Evolutionary conservation across 1,140 invertebrate genomes (phyloP), one percentile per base, ranked within the genome.

Genomic region (Ips nitidus): DNA sequence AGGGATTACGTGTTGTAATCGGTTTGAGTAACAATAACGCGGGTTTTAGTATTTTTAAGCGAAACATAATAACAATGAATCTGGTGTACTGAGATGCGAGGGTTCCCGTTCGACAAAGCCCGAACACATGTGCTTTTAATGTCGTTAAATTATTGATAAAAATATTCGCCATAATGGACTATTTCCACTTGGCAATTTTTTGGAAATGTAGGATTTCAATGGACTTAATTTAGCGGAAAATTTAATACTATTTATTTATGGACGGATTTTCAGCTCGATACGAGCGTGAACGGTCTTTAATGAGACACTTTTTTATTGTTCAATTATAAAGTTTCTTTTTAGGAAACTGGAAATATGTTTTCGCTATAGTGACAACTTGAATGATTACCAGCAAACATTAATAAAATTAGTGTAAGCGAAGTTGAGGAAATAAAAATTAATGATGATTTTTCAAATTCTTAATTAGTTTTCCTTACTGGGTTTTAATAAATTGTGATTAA

Each of bases 401-500:
- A 63, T 53, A 7, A 65, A 55, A 36, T 65, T 65, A 55, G n/a
- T 22, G 62, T 38, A 36, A 56, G 39, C 52, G 43, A 65, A 56
- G 62, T 65, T 65, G 2, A 36, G 62, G 36, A 55, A 65, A 55
- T 55, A 65, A 65, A 55, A 65, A 65, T 52, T 65, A 42, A 55
- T 41, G 38, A 56, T 43, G 41, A 43, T 65, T 65, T 65, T 65
- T 65, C 6, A 55, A 7, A 55, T 45, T 55, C 52, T 65, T 65
- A 65, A 65, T 65, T 65, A 65, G 62, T 65, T 65, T 65, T 65
- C 52, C 52, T 65, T 52, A 47, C 52, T 43, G 50, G n/a, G 41
- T 43, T 41, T 42, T 65, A 65, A 55, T 56, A 65, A 65, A 65
- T 55, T 53, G 43, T 65, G 62, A 65, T 55, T 65, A 65, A 52